Evolutionary conservation across 2,888 invertebrate species (phyloP).

Genomic region (Macrophya alboannulata): DNA sequence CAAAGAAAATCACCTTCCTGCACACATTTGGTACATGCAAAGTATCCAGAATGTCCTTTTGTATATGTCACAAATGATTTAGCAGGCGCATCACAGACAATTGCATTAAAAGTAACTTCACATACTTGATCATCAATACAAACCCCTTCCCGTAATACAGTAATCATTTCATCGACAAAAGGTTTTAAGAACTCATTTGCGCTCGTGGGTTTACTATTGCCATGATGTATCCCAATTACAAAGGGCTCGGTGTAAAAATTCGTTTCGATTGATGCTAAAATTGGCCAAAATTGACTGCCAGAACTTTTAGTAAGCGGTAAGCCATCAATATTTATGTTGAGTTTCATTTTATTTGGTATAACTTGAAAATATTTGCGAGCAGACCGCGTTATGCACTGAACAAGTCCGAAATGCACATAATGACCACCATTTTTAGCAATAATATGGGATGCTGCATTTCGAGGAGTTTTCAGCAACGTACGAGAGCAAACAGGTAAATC

Average conservation of each 20-base stretch:
- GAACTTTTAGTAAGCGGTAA: conserved; percentile 14
- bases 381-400: neutral
- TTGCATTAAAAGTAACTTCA: conserved; percentile 57
- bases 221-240: neutral
- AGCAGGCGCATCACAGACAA: conserved; percentile 68
- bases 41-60: conserved; percentile 67
- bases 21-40: conserved; percentile 65
- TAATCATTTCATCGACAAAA: neutral
- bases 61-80: conserved; percentile 62
- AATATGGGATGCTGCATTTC: neutral
- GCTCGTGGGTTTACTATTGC: neutral
- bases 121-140: conserved; percentile 38
- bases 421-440: neutral
- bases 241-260: conserved; percentile 31
- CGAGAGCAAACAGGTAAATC: neutral
- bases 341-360: neutral
- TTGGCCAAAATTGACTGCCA: conserved; percentile 24
- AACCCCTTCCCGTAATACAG: neutral
- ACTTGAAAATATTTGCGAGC: neutral
- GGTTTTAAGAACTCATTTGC: neutral
- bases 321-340: conserved; percentile 14
- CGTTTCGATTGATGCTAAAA: neutral
- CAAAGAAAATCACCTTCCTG: conserved; percentile 62
- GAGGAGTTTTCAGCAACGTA: neutral
- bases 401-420: neutral